Conservation (phyloP, 2,888 invertebrate genomes). For the Apotomis capreana region DNA sequence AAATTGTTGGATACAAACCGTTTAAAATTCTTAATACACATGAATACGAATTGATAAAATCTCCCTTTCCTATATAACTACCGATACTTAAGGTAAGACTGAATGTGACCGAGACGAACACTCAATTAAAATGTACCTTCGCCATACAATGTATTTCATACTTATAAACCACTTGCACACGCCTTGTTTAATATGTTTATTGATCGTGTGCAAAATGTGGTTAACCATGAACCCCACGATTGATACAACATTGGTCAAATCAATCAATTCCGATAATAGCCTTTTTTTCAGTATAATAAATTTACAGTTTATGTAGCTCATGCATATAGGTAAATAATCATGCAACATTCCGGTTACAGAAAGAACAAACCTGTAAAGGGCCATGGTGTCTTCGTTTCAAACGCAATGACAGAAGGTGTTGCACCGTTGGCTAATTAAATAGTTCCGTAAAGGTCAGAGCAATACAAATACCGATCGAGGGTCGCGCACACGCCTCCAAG, state of each 20-base stretch:
- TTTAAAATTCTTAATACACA: too few relatives aligned
- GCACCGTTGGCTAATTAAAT: constrained; percentile 47
- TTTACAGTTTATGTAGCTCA: not conserved
- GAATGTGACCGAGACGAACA: too few relatives aligned
- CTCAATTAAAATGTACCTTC: too few relatives aligned
- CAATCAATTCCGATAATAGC: constrained; percentile 17
- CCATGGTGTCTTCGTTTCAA: constrained; percentile 66
- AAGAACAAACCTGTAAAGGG: constrained; percentile 69
- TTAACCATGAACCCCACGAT: not conserved
- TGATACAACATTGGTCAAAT: constrained; percentile 1
- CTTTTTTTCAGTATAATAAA: not conserved
- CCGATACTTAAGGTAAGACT: not conserved
- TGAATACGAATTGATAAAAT: too few relatives aligned
- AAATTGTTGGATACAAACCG: too few relatives aligned
- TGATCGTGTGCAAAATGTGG: constrained; percentile 34
- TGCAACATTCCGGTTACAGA: constrained; percentile 2
- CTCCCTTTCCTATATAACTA: too few relatives aligned
- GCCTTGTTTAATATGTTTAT: constrained; percentile 12
- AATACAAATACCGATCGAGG: constrained; percentile 52
- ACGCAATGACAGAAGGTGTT: constrained; percentile 54
- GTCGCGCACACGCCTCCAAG: constrained; percentile 73
- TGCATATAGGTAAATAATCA: constrained; percentile 1
- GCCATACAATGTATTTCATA: not conserved
- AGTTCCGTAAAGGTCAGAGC: constrained; percentile 58
- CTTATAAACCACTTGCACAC: constrained; percentile 18